Conservation (phyloP, 2,797 vertebrate species). For the Aulostomus chinensis region DNA sequence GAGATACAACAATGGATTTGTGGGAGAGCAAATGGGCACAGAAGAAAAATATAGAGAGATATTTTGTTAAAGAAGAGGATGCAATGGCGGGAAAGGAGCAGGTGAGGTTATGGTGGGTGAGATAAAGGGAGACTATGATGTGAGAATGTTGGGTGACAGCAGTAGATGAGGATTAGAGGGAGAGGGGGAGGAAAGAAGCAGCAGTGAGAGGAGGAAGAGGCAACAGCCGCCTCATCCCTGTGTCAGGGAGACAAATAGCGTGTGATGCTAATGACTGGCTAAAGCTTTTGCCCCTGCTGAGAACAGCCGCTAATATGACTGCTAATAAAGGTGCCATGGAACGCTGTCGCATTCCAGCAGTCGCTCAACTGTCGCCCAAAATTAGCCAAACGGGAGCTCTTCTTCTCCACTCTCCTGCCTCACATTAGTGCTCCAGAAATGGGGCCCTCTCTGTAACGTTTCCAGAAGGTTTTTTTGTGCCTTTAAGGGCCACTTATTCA, state of each 20-base stretch:
- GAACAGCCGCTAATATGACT: constrained; percentile 76
- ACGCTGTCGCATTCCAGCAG: constrained; percentile 67
- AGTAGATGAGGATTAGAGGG: constrained; percentile 16
- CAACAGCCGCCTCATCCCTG: constrained; percentile 44
- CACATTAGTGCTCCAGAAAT: constrained; percentile 43
- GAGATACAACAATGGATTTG: constrained; percentile 39
- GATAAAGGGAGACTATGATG: constrained; percentile 18
- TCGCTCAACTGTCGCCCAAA: constrained; percentile 72
- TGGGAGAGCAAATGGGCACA: constrained; percentile 6
- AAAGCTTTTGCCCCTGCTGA: constrained; percentile 73
- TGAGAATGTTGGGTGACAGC: constrained; percentile 22
- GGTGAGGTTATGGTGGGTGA: constrained; percentile 33
- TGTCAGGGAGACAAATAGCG: constrained; percentile 70
- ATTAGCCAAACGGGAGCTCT: constrained; percentile 65
- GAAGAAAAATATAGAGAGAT: constrained; percentile 21
- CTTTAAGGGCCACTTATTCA: constrained; percentile 65
- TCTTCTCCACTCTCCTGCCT: constrained; percentile 24
- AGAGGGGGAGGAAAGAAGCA: constrained; percentile 8
- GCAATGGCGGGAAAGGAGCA: constrained; percentile 17
- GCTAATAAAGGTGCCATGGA: constrained; percentile 73
- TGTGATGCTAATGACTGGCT: constrained; percentile 77
- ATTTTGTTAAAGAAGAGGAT: constrained; percentile 2
- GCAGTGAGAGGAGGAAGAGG: constrained; percentile 20
- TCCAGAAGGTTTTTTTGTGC: constrained; percentile 32
- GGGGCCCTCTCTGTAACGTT: constrained; percentile 28